A percentile compares a stretch with the other conserved stretches of the same genome.
Evolutionary conservation across 2,113 vertebrate genomes (phyloP).

Genomic region (Coptodon rendalli): DNA sequence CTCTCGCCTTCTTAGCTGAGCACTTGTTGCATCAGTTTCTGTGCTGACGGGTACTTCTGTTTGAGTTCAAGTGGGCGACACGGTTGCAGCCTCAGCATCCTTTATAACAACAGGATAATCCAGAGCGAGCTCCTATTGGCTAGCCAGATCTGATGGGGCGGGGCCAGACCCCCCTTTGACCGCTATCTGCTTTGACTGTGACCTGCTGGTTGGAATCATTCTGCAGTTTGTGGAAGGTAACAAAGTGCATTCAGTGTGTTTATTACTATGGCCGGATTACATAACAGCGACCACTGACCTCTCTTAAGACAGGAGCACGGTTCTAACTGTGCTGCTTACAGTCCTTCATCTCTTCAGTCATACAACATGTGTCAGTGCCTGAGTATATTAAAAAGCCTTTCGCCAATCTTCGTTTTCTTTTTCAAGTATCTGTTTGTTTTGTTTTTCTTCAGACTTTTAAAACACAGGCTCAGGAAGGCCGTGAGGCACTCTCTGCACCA

Average conservation of each 20-base stretch:
- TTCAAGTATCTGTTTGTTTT: neutral
- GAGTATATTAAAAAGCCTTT: neutral
- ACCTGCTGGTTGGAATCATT: neutral
- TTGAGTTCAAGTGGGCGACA: neutral
- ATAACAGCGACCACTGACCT: neutral
- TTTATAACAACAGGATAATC: conserved; percentile 63
- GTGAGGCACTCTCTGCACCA: neutral
- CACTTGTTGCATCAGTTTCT: neutral
- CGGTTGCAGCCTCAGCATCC: neutral
- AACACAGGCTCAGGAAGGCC: neutral
- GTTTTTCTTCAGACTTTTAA: neutral
- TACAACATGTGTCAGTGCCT: neutral
- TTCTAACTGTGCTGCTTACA: neutral
- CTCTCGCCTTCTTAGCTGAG: neutral
- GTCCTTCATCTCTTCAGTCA: neutral
- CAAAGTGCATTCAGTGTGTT: neutral
- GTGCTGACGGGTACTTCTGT: rapidly evolving
- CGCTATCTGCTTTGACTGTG: neutral
- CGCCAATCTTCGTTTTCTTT: neutral
- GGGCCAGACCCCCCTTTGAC: neutral
- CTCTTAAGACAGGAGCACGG: neutral
- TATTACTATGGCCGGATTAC: neutral
- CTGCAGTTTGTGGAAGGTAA: neutral
- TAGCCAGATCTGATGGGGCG: neutral
- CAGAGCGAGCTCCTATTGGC: conserved; percentile 55